Evolutionary conservation across 2,888 invertebrate species (phyloP).

Genomic region (Chloroclystis v-ata): DNA sequence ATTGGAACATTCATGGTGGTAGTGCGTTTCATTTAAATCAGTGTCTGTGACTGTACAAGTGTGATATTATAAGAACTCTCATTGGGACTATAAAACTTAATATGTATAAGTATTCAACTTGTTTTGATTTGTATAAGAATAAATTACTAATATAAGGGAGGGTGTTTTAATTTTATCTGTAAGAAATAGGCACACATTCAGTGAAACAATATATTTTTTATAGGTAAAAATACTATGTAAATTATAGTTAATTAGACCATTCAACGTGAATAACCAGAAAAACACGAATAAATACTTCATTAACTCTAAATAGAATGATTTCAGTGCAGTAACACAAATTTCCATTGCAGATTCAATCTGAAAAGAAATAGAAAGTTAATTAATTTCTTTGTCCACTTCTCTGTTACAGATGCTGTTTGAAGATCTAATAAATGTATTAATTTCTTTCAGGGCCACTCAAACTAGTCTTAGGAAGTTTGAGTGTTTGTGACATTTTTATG

Average conservation of each 20-base stretch:
- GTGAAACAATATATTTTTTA: conserved; percentile 38
- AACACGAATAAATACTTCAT: conserved; percentile 40
- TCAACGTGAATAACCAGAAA: conserved; percentile 34
- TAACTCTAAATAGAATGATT: conserved; percentile 31
- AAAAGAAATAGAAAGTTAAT: conserved; percentile 54
- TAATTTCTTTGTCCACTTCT: conserved; percentile 67
- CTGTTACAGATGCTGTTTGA: conserved; percentile 71
- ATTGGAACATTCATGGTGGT: conserved; percentile 82
- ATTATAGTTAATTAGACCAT: too few relatives aligned
- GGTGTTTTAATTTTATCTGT: conserved; percentile 55
- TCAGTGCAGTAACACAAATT: conserved; percentile 36
- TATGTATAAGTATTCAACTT: conserved; percentile 27
- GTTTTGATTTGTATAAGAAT: conserved; percentile 43
- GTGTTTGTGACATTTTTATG: conserved; percentile 56
- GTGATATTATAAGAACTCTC: conserved; percentile 41
- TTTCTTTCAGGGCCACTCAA: conserved; percentile 65
- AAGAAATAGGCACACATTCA: conserved; percentile 26
- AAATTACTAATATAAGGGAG: conserved; percentile 60
- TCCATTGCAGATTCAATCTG: conserved; percentile 57
- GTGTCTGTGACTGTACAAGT: conserved; percentile 51
- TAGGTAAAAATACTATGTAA: conserved; percentile 18
- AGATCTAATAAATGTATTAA: conserved; percentile 57
- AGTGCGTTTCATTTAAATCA: conserved; percentile 77
- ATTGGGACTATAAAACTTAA: conserved; percentile 45
- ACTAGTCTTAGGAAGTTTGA: conserved; percentile 55